A percentile compares a stretch with the other conserved stretches of the same genome.
Evolutionary conservation across 2,888 invertebrate genomes (phyloP).

Genomic region (Taphrorychus bicolor): DNA sequence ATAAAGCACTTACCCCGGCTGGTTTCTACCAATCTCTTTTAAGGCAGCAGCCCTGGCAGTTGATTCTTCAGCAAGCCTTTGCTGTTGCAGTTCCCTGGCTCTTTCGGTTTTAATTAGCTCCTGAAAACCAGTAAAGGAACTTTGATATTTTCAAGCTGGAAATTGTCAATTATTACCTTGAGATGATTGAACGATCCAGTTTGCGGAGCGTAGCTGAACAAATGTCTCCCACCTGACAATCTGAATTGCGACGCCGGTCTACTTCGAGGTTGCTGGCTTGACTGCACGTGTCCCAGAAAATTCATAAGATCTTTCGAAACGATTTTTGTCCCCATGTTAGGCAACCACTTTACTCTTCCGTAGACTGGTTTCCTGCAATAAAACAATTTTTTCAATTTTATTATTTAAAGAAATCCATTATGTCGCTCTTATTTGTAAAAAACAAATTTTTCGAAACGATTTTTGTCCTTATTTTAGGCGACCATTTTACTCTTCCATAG

Average conservation of each 20-base stretch:
- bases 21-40: slow-evolving; percentile 63
- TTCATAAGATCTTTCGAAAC: slow-evolving; percentile 33
- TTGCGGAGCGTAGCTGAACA: slow-evolving; percentile 63
- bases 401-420: not conserved
- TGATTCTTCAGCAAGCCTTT: slow-evolving; percentile 76
- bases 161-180: slow-evolving; percentile 62
- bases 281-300: slow-evolving; percentile 26
- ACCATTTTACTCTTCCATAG: slow-evolving; percentile 30
- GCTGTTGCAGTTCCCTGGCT: slow-evolving; percentile 77
- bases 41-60: slow-evolving; percentile 69
- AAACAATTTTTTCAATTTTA: not conserved
- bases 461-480: slow-evolving; percentile 17
- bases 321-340: slow-evolving; percentile 20
- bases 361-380: slow-evolving; percentile 23
- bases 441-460: slow-evolving; percentile 33
- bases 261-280: slow-evolving; percentile 40
- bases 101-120: slow-evolving; percentile 80
- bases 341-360: slow-evolving; percentile 29
- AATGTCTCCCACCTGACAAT: slow-evolving; percentile 56
- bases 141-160: not conserved
- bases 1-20: slow-evolving; percentile 47
- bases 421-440: too few species aligned
- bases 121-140: slow-evolving; percentile 46
- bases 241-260: slow-evolving; percentile 56
- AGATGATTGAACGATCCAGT: slow-evolving; percentile 73